Base-by-base conservation (phyloP, 2,797 vertebrate species). In the Cygnus olor region DNA sequence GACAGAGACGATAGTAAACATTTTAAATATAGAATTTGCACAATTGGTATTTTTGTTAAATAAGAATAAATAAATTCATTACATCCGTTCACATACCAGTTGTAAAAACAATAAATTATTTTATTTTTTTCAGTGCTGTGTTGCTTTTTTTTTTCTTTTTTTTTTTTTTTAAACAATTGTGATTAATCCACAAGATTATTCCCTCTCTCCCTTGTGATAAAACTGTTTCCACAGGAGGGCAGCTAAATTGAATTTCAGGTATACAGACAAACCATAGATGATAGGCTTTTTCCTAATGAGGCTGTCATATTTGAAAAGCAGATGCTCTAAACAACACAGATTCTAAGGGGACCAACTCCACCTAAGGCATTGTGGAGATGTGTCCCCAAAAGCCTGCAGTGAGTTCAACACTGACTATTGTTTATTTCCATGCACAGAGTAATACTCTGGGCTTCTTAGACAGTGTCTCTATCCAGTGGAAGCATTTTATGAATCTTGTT, bases 41-140 rank as follows among this genome's bases (percentile, higher is more conserved):
- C 98, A 99, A 98, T 98, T 98, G 95, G 96, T 98, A 98, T 97
- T 98, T 98, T 98, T 97, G 98, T 99, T 99, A 99, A 99, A 99
- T 99, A 99, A 98, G 98, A 98, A 99, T 99, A 99, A 99, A 99
- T 99, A 99, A 98, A 98, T 98, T 98, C 97, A 98, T 99, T 98
- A 98, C 98, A 98, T 98, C 97, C 87, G 84, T 98, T 99, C 99
- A 99, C 99, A 99, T 98, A 99, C 97, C 95, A 98, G 98, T 99
- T 99, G 98, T 98, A 99, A 98, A 99, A 99, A 99, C 98, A 99
- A 99, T 99, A 99, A 99, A 99, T 99, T 99, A 98, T 96, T 97
- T 96, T 96, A 95, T 96, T 98, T 98, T 97, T 98, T 98, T 99
- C 99, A 99, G 99, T 99, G 99, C 99, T 98, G 98, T 98, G 98